Base-by-base conservation (phyloP, 2,113 vertebrate species). In the Leptodactylus fuscus region DNA sequence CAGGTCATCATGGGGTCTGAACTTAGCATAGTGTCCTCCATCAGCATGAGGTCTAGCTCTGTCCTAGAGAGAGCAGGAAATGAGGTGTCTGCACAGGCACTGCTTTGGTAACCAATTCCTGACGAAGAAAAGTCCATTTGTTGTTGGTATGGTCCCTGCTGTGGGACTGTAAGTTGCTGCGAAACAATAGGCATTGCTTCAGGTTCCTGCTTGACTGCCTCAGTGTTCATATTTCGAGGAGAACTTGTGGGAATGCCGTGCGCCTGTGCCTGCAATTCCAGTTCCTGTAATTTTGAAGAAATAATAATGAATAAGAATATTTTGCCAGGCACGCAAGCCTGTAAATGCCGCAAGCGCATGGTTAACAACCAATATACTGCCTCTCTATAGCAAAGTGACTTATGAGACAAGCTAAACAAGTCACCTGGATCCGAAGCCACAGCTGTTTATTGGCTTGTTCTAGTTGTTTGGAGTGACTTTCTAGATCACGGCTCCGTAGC, bases 371-470 rank as follows among this genome's bases (percentile, higher is more conserved):
- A 65, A 12, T 24, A 4, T 1, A 73, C 20, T 22, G 34, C 5
- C 38, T 34, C 29, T 27, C 27, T 70, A 70, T 36, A 12, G 65
- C 32, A 69, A 27, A 29, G n/a, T 62, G 27, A 62, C 27, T 29
- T 62, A 29, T 15, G 5, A 65, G 1, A 67, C n/a, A n/a, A n/a
- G n/a, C n/a, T 44, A 44, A 44, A 44, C 41, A 44, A 20, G 85
- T 87, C 44, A 97, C 98, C 96, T 99, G 97, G 89, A 99, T 98
- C 82, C 98, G 97, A 46, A 98, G 95, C 95, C 96, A 90, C 82
- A 99, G 91, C 88, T 99, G 97, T 85, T 98, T 99, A 90, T 99
- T 99, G 4, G 96, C 92, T 92, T 97, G 92, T 91, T 99, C 97
- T 94, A 99, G 96, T 73, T 96, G 95, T 89, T 96, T 95, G 0